Evolutionary conservation across 2,888 invertebrate genomes (phyloP), one percentile per base, ranked within the genome.

Genomic region (Odontocolon sp.): DNA sequence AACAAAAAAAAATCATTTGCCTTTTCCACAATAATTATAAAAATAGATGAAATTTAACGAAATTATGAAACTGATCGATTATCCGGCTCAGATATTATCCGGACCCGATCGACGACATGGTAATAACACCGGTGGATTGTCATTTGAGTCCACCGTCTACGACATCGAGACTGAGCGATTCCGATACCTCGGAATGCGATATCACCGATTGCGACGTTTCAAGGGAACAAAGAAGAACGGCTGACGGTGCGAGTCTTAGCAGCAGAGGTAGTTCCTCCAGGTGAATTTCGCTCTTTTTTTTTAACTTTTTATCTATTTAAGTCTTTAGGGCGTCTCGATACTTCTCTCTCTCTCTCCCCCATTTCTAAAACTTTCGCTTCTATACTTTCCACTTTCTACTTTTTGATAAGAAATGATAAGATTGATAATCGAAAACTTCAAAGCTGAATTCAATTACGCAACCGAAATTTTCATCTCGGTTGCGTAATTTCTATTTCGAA

Each of bases 141-240:
- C 97, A 97, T 91, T 92, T 97, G 85, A 97, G 97, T 80, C 98
- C 98, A 73, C 98, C 96, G 78, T 96, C 95, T 87, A 97, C 96
- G 69, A 93, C 92, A 78, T 96, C 97, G 86, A 93, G 98, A 84
- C 93, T 96, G 81, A 96, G 96, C 83, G 97, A 97, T 92, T 98
- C 98, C 76, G 98, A 98, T 91, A 96, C 98, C 80, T 97, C 97
- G 81, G 93, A 93, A 88, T 93, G 92, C 89, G 92, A 91, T 86
- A 92, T 89, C 88, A 88, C 88, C 68, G 90, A 91, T 80, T 90
- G 88, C 74, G 90, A 90, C 80, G 88, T 85, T 78, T 87, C 88
- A 61, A 88, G 90, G 80, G 91, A 89, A 81, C 93, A 93, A 84
- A 91, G 93, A 83, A 91, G 94, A 87, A 94, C 95, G 85, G 94